Conservation (phyloP, 2,797 vertebrate species). For the Smutsia gigantea region DNA sequence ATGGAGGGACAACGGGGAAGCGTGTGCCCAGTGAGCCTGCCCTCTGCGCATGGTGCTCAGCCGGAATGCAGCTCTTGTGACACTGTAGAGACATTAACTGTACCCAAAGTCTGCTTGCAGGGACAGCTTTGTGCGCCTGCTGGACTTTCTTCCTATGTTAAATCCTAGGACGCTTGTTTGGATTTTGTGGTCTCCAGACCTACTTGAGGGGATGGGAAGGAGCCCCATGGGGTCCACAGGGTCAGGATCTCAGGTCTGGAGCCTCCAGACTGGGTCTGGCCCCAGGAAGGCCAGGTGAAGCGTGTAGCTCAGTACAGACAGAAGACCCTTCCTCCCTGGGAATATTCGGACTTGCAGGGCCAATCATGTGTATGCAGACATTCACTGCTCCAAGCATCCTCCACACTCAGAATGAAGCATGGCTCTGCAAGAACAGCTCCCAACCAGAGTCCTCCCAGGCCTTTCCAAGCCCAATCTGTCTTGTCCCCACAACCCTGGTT, state of each 20-base stretch:
- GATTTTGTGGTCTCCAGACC: fast-evolving
- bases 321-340: not conserved
- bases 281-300: not conserved
- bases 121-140: not conserved
- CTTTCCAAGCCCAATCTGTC: not conserved
- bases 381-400: fast-evolving
- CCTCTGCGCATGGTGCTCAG: fast-evolving
- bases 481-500: not conserved
- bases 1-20: not conserved
- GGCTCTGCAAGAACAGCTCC: not conserved
- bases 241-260: not conserved
- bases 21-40: fast-evolving
- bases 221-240: fast-evolving
- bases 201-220: fast-evolving
- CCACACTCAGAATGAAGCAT: fast-evolving
- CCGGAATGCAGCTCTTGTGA: fast-evolving
- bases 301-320: not conserved
- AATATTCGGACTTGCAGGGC: fast-evolving
- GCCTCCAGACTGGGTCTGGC: not conserved
- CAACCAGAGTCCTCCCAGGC: fast-evolving
- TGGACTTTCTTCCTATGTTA: not conserved
- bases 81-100: fast-evolving
- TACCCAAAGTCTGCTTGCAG: not conserved
- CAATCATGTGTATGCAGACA: fast-evolving
- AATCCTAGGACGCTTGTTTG: not conserved